phyloP scores from a whole-genome alignment of 2,888 invertebrate species.

The Oxycera nigricornis region DNA sequence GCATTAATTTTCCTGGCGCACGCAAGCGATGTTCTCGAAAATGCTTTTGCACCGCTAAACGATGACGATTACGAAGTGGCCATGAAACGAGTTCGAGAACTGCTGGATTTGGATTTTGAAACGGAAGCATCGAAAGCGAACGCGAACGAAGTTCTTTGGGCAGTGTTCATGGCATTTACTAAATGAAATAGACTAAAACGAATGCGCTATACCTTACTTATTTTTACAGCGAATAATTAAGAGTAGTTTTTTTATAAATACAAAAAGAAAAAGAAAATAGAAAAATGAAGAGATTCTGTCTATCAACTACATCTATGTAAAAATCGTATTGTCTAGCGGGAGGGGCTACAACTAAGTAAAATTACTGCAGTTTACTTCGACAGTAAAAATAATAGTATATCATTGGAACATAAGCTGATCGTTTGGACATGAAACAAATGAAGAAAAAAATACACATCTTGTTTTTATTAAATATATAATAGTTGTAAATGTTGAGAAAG shows the following conservation, averaged over 20 bases:
- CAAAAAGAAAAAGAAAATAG: constrained; percentile 2
- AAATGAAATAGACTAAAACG: constrained; percentile 72
- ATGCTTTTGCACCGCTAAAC: constrained; percentile 96
- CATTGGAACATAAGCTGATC: background rate
- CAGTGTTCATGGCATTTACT: constrained; percentile 97
- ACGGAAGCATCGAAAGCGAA: constrained; percentile 91
- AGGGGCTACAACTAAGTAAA: background rate
- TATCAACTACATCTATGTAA: constrained; percentile 25
- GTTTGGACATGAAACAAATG: constrained; percentile 19
- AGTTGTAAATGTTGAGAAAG: constrained; percentile 36
- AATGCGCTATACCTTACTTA: constrained; percentile 29
- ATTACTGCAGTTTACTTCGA: background rate
- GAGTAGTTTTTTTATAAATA: constrained; percentile 36
- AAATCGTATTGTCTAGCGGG: constrained; percentile 2
- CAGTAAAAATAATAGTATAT: constrained; percentile 8
- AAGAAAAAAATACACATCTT: constrained; percentile 14
- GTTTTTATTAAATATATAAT: constrained; percentile 39
- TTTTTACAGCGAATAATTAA: constrained; percentile 41
- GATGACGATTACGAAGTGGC: constrained; percentile 98
- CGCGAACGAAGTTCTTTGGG: constrained; percentile 96
- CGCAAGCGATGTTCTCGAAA: constrained; percentile 98
- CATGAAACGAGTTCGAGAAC: constrained; percentile 94
- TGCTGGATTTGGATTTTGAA: constrained; percentile 97
- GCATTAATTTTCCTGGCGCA: constrained; percentile 95
- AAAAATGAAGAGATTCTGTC: constrained; percentile 23